Percentiles rank a stretch among this genome's conserved stretches.
Evolutionary conservation across 2,113 vertebrate genomes (phyloP).

Genomic region (Pelecanus crispus): DNA sequence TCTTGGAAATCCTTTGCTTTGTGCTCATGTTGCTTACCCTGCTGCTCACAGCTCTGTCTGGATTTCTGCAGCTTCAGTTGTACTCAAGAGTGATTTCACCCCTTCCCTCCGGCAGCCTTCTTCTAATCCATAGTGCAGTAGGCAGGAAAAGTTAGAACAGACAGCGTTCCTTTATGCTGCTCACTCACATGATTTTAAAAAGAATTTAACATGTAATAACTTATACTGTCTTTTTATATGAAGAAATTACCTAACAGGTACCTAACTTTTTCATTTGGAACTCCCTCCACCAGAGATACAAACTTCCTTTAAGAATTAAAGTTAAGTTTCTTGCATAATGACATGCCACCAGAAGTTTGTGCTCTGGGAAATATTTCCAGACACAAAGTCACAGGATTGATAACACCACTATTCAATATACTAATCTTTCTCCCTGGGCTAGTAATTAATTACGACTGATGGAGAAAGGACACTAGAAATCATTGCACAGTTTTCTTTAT

Average conservation of each 20-base stretch:
- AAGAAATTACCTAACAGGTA: not conserved
- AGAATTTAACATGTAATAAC: not conserved
- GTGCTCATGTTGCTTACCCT: fast-evolving
- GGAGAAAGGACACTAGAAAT: not conserved
- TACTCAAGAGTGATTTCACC: not conserved
- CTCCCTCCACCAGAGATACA: not conserved
- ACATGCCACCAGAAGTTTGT: not conserved
- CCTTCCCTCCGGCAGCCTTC: not conserved
- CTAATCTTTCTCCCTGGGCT: not conserved
- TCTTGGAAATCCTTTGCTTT: not conserved
- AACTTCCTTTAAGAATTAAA: not conserved
- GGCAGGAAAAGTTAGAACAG: not conserved
- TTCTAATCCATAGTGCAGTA: not conserved
- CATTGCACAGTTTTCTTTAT: not conserved
- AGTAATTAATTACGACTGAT: not conserved
- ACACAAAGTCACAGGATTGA: not conserved
- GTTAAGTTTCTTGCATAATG: not conserved
- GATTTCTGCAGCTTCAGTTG: not conserved
- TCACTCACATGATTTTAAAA: not conserved
- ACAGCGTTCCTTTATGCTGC: not conserved
- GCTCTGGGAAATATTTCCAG: not conserved
- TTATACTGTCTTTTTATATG: not conserved
- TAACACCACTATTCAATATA: not conserved
- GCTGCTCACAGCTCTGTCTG: not conserved
- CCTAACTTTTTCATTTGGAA: not conserved